phyloP scores from a whole-genome alignment of 2,113 vertebrate genomes.

The Chlorocebus sabaeus region DNA sequence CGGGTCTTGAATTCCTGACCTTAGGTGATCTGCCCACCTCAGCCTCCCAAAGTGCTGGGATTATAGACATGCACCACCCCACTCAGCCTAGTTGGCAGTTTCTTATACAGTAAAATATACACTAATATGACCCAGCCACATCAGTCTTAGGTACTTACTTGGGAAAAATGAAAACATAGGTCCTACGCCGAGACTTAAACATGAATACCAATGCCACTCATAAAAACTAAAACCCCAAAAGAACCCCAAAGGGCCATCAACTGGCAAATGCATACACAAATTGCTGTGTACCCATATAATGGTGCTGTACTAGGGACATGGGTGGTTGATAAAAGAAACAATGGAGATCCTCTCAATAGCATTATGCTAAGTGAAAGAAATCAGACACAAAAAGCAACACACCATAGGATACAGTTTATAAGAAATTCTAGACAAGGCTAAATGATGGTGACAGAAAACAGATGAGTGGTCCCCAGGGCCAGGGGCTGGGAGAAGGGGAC shows the following conservation, averaged over 20 bases:
- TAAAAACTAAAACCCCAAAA: neutral
- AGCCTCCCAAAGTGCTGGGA: too few relatives aligned
- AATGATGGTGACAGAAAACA: neutral
- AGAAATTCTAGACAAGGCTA: neutral
- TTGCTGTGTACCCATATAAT: fast-evolving
- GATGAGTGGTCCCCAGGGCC: neutral
- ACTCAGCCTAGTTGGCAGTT: neutral
- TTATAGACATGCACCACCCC: too few relatives aligned
- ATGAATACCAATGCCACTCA: neutral
- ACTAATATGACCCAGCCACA: neutral
- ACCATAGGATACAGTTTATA: neutral
- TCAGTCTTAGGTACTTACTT: neutral
- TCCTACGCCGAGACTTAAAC: neutral
- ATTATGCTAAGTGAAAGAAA: neutral
- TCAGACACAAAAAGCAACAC: neutral
- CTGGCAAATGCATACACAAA: neutral
- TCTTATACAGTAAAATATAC: neutral
- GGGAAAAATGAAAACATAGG: neutral
- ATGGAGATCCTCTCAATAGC: fast-evolving
- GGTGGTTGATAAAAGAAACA: neutral
- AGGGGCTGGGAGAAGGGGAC: fast-evolving
- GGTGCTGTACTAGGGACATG: too few relatives aligned
- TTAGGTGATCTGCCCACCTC: too few relatives aligned
- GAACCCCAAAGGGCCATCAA: neutral
- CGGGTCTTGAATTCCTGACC: too few relatives aligned